A percentile compares a stretch with the other conserved stretches of the same genome.
Conservation (phyloP, 2,113 vertebrate genomes). For the Tachycineta bicolor region DNA sequence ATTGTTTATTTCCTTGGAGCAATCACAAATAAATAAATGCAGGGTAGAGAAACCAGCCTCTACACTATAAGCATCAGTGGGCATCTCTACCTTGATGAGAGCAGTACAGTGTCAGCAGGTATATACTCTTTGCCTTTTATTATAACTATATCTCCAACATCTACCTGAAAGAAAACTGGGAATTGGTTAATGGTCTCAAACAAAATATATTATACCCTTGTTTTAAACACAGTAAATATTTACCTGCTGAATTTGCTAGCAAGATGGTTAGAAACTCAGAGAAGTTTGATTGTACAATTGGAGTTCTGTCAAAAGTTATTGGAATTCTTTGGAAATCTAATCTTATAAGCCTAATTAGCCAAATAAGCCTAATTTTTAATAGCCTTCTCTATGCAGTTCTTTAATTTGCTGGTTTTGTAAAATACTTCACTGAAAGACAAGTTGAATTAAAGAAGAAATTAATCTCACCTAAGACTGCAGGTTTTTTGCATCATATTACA, state of each 20-base stretch:
- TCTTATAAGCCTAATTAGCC: neutral
- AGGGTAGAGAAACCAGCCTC: conserved; percentile 83
- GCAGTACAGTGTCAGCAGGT: conserved; percentile 95
- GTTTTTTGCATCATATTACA: neutral
- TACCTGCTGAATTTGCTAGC: conserved; percentile 30
- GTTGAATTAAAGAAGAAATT: neutral
- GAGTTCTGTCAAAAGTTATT: neutral
- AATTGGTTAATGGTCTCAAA: conserved; percentile 83
- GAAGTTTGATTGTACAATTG: neutral
- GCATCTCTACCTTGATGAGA: conserved; percentile 95
- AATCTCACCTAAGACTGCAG: neutral
- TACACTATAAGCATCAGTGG: conserved; percentile 79
- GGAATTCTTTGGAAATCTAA: neutral
- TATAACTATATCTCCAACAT: conserved; percentile 98
- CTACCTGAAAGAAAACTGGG: conserved; percentile 96
- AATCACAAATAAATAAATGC: conserved; percentile 74
- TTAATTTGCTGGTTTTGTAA: neutral
- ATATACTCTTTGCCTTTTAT: conserved; percentile 96
- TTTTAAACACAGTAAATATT: conserved; percentile 48
- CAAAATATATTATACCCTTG: conserved; percentile 56
- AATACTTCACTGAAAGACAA: neutral
- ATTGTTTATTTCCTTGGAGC: conserved; percentile 88
- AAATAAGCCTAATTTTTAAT: neutral
- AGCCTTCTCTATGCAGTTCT: neutral
- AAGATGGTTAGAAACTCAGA: neutral